These are phyloP conservation scores for Spilarctia lutea DNA, from an alignment of 2,888 invertebrate species.

Conservation along the genomic window DNA sequence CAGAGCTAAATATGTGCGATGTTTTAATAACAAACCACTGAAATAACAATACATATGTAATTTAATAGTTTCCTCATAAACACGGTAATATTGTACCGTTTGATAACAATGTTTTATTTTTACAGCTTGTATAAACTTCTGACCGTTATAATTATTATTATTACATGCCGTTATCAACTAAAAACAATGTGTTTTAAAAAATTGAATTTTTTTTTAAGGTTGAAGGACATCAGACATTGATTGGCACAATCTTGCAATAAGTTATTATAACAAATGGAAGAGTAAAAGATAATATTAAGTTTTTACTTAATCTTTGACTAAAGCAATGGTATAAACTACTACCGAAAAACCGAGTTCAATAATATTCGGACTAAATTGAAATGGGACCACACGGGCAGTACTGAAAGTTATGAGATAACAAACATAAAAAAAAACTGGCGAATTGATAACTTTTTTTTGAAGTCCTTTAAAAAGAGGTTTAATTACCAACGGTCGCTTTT, in stretches of 20 bases:
- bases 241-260: not conserved
- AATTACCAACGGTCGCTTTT: no score
- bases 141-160: slow-evolving; percentile 1
- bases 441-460: no score
- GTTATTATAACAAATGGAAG: not conserved
- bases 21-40: slow-evolving; percentile 3
- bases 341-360: no score
- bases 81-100: not conserved
- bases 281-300: no score
- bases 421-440: no score
- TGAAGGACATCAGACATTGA: not conserved
- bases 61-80: slow-evolving; percentile 5
- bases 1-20: not conserved
- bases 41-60: slow-evolving; percentile 11
- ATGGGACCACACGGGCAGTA: no score
- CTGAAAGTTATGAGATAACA: no score
- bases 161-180: not conserved
- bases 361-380: no score
- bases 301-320: no score
- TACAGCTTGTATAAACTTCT: not conserved
- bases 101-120: slow-evolving; percentile 13
- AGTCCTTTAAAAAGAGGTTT: no score
- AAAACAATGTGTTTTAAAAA: not conserved
- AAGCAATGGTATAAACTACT: no score
- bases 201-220: not conserved